Conservation (phyloP, 2,888 invertebrate genomes). For the Cosmia pyralina region DNA sequence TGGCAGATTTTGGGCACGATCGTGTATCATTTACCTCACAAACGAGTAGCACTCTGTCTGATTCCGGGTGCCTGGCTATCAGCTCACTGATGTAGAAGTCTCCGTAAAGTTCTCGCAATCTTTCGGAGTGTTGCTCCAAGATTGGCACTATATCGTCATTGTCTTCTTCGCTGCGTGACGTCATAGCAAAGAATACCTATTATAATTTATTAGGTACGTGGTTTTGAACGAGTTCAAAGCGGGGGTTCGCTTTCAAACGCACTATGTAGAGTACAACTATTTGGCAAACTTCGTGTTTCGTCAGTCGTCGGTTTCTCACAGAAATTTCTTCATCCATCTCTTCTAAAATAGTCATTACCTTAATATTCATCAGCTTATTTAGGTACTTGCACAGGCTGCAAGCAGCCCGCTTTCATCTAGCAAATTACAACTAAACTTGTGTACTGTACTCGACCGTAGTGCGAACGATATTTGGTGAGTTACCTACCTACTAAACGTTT, state of each 20-base stretch:
- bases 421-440: too few species aligned
- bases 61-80: conserved; percentile 89
- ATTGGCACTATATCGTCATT: conserved; percentile 92
- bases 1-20: neutral
- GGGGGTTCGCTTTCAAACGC: neutral
- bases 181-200: neutral
- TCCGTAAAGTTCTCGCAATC: conserved; percentile 90
- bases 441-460: too few species aligned
- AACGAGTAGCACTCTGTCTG: conserved; percentile 89
- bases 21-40: conserved; percentile 84
- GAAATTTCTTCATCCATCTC: too few species aligned
- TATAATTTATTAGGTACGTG: neutral
- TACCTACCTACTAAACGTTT: too few species aligned
- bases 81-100: conserved; percentile 92
- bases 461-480: too few species aligned
- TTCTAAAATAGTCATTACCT: too few species aligned
- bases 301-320: too few species aligned
- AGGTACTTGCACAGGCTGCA: too few species aligned
- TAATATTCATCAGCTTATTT: too few species aligned
- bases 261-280: too few species aligned
- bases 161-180: conserved; percentile 91
- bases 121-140: conserved; percentile 86
- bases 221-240: neutral
- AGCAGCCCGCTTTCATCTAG: too few species aligned
- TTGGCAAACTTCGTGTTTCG: too few species aligned